Base-by-base conservation (phyloP, 2,888 invertebrate genomes). In the Papilio gigon region DNA sequence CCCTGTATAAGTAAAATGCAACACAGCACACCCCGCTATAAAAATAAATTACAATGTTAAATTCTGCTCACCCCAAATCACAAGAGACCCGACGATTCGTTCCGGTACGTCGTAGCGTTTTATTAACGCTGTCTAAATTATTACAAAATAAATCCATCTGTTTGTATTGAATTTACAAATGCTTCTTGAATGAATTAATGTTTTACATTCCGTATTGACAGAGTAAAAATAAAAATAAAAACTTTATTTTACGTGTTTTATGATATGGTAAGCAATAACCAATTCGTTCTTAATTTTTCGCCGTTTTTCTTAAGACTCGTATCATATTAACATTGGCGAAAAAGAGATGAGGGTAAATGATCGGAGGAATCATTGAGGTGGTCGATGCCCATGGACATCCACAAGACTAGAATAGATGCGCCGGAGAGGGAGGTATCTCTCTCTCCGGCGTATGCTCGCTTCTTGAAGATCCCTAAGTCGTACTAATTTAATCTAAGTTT, bases 31-130 rank as follows among this genome's bases (percentile, higher is more conserved):
- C 68, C 68, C 68, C 44, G 47, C 68, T 65, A 69, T 91, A 89
- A 91, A 90, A 90, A 90, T 89, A 90, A 90, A 91, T 89, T 90
- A 89, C 85, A 84, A 88, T 89, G 88, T 89, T 85, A 87, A 89
- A 90, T 88, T 89, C 85, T 83, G 84, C 86, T 86, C 88, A 84
- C 87, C 88, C 85, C 84, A 82, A 82, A 84, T 84, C 82, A 81
- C 81, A 73, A 77, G 88, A 88, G 89, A 85, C 83, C 79, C 79
- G 71, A 73, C 83, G 82, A 89, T 90, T 89, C 81, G 90, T 88
- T 88, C 82, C 88, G 85, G 82, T 75, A 75, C 77, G 80, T 80
- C 79, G 84, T 87, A 81, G 80, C 80, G 84, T 88, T 87, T 87
- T 88, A 85, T 85, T 86, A 82, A 81, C 80, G 77, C 72, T 76